These are phyloP conservation scores for Schlechtendalia chinensis DNA, from an alignment of 1,140 invertebrate species.

Conservation along the genomic window DNA sequence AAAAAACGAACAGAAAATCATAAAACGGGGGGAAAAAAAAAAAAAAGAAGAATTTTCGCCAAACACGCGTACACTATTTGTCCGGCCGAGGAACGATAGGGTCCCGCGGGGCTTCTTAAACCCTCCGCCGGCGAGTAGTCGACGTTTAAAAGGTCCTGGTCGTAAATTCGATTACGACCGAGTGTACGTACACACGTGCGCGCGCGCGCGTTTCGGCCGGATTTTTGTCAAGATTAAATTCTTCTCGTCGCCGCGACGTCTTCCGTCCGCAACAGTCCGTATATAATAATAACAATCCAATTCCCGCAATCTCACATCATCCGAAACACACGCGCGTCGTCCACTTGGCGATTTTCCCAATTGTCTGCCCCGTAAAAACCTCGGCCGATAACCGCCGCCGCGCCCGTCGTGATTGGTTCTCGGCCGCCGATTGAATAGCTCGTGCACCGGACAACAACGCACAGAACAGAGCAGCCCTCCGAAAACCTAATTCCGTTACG, in stretches of 20 bases:
- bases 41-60: background rate
- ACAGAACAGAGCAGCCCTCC: too few relatives aligned
- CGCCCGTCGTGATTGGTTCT: conserved; percentile 19
- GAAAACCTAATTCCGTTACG: conserved; percentile 5
- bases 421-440: conserved; percentile 31
- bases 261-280: too few relatives aligned
- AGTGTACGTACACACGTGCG: background rate
- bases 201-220: conserved; percentile 2
- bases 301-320: conserved; percentile 42
- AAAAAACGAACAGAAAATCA: background rate
- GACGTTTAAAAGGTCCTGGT: conserved; percentile 39
- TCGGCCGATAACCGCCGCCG: conserved; percentile 37
- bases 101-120: conserved; percentile 32
- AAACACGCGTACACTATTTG: background rate
- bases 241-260: conserved; percentile 42
- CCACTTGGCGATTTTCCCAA: conserved; percentile 48
- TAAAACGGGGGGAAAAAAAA: background rate
- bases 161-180: conserved; percentile 43
- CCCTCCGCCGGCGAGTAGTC: conserved; percentile 8
- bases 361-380: conserved; percentile 45
- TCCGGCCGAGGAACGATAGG: background rate
- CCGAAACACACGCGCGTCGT: conserved; percentile 42
- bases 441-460: background rate
- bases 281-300: conserved; percentile 21
- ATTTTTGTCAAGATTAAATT: conserved; percentile 49